Conservation (phyloP, 2,113 vertebrate genomes). For the Platichthys stellatus region DNA sequence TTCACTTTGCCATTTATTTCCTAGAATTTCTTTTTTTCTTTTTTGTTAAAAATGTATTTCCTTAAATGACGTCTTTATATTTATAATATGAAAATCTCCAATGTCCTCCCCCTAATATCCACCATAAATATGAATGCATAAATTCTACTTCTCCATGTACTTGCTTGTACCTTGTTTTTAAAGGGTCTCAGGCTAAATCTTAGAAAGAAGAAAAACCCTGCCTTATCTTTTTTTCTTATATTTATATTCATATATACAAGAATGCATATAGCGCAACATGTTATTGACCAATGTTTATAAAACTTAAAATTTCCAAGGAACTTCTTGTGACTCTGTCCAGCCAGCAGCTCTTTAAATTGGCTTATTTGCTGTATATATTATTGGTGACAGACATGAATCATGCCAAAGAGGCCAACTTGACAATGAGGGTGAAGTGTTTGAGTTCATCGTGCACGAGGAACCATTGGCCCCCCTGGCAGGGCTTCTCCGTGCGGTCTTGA, state of each 20-base stretch:
- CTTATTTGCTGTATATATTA: constrained; percentile 65
- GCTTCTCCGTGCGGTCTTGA: constrained; percentile 74
- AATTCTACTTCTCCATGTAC: not conserved
- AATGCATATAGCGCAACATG: not conserved
- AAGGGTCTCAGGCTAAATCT: too few species aligned
- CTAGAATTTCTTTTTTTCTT: too few species aligned
- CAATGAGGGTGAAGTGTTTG: constrained; percentile 77
- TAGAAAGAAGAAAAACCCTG: too few species aligned
- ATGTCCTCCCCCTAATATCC: too few species aligned
- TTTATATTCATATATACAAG: not conserved
- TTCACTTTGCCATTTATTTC: too few species aligned
- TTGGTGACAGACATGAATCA: constrained; percentile 68
- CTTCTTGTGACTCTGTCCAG: constrained; percentile 33
- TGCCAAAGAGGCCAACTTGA: constrained; percentile 63
- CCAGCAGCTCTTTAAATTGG: constrained; percentile 24
- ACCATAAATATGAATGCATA: too few species aligned
- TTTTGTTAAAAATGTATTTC: too few species aligned
- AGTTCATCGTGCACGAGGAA: constrained; percentile 76
- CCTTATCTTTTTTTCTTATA: not conserved
- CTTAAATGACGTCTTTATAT: too few species aligned
- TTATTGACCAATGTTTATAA: constrained; percentile 1
- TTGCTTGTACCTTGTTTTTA: not conserved
- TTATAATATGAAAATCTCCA: too few species aligned
- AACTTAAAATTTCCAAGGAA: too few species aligned
- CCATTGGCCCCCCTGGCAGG: constrained; percentile 72